Evolutionary conservation across 2,113 vertebrate species (phyloP).

Genomic region (Carettochelys insculpta): DNA sequence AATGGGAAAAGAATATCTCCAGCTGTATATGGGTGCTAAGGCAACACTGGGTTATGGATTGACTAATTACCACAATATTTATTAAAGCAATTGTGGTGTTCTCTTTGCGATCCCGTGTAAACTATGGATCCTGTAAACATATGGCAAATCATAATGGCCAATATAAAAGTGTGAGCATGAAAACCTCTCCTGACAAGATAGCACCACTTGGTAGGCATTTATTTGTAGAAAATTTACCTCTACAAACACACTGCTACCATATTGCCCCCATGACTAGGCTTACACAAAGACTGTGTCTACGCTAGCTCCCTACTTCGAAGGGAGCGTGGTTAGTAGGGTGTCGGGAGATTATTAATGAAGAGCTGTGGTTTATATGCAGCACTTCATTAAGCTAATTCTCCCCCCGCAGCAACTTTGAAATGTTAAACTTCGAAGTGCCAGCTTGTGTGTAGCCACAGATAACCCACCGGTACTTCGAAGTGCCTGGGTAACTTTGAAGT

Average conservation of each 20-base stretch:
- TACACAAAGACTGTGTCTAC: not conserved
- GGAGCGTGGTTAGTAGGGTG: no score
- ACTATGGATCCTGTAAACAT: not conserved
- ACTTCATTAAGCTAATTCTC: no score
- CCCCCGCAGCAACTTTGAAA: no score
- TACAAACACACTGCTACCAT: not conserved
- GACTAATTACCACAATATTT: not conserved
- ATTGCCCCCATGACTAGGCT: not conserved
- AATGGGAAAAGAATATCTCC: not conserved
- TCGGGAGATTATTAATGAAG: no score
- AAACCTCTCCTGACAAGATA: not conserved
- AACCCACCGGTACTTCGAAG: no score
- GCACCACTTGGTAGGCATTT: not conserved
- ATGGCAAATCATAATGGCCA: not conserved
- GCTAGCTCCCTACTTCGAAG: no score
- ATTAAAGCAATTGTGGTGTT: not conserved
- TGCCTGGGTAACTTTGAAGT: no score
- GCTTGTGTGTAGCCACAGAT: no score
- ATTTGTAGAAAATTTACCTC: not conserved
- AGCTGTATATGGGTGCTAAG: not conserved
- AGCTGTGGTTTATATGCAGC: no score
- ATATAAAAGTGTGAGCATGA: not conserved
- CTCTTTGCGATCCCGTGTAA: not conserved
- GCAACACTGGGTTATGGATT: not conserved
- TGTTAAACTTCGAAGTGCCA: no score